Percentiles rank a stretch among this genome's conserved stretches.
phyloP scores from a whole-genome alignment of 1,140 invertebrate genomes.

The Aphaenogaster floridana region DNA sequence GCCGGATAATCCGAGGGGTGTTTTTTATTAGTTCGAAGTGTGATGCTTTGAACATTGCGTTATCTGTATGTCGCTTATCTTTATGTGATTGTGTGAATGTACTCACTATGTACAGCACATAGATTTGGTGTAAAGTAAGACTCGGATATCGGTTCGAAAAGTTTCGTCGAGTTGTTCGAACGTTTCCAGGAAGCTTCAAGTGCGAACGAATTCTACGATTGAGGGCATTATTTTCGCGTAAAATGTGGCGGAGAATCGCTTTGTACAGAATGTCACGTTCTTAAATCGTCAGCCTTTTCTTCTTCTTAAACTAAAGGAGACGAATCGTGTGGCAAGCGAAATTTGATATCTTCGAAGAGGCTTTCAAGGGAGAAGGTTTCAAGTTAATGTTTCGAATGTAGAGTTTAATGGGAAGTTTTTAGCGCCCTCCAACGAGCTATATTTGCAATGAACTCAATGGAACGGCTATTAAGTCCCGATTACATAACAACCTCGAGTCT shows the following conservation, averaged over 20 bases:
- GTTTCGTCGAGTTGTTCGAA: background rate
- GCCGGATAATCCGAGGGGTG: background rate
- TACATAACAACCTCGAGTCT: background rate
- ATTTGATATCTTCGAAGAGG: background rate
- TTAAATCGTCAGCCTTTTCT: conserved; percentile 6
- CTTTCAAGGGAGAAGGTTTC: background rate
- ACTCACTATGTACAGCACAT: background rate
- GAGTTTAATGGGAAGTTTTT: conserved; percentile 8
- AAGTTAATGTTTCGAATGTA: background rate
- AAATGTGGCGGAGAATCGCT: background rate
- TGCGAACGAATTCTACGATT: background rate
- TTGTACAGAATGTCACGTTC: background rate
- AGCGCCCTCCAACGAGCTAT: background rate
- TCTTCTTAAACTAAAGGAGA: background rate
- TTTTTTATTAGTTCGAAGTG: conserved; percentile 33
- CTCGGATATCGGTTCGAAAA: background rate
- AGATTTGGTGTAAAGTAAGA: background rate
- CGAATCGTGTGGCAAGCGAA: background rate
- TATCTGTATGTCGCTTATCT: conserved; percentile 12
- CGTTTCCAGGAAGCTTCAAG: background rate
- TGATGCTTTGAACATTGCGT: background rate
- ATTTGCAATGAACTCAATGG: conserved; percentile 5
- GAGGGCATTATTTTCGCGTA: background rate
- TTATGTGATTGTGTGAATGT: conserved; percentile 40
- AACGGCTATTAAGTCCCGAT: background rate